Evolutionary conservation across 2,113 vertebrate species (phyloP), one percentile per base, ranked within the genome.

Genomic region (Hoplias malabaricus): DNA sequence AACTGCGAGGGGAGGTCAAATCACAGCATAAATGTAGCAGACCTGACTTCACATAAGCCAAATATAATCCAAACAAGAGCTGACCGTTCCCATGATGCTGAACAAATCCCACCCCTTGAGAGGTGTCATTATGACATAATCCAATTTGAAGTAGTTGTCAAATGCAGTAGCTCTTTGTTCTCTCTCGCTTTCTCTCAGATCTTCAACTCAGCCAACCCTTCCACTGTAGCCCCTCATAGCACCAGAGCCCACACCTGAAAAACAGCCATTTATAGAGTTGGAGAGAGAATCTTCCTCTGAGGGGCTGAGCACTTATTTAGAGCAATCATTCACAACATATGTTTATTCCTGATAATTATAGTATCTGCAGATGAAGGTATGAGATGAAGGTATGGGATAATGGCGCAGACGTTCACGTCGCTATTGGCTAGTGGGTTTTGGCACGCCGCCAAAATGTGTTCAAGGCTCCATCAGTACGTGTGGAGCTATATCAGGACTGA

Each of bases 341-440:
- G 29, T 43, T 29, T 68, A 56, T 43, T 34, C 38, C 62, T 43
- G 36, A 36, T 56, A 40, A 76, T 67, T 76, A 43, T 21, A 46
- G 43, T 23, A 54, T 29, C 11, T 68, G 33, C n/a, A 56, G 36
- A 68, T 43, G n/a, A n/a, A n/a, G n/a, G n/a, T n/a, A n/a, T n/a
- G 48, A 40, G 61, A 46, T 8, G 48, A 33, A 56, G 56, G 50
- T 21, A 54, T 43, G 43, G n/a, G n/a, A n/a, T 54, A 56, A 63
- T 8, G 33, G 31, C 9, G 61, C 8, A n/a, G 46, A 23, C 53
- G 14, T 66, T 53, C 5, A 23, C 10, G 48, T 14, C 48, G 61
- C 54, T 40, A 67, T 34, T 68, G 13, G 27, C 29, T 48, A 29
- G 27, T 69, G 65, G 43, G 54, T 42, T 67, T 43, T 53, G 48